These are phyloP conservation scores for Acanthosepion pharaonis DNA, from an alignment of 2,888 invertebrate species.

Conservation along the genomic window DNA sequence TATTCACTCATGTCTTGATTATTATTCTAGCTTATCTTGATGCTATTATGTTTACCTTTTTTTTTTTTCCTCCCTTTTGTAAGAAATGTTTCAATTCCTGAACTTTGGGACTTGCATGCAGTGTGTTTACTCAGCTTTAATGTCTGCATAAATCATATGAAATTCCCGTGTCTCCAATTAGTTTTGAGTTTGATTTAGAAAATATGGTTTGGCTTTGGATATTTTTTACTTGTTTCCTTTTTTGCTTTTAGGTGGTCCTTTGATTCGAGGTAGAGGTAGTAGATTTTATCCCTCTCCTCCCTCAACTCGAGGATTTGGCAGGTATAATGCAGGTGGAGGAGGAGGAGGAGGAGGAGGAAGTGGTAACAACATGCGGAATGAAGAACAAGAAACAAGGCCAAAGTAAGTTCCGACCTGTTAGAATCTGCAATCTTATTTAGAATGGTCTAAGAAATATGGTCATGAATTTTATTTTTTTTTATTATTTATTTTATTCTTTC, in stretches of 20 bases:
- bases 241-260: slow-evolving; percentile 39
- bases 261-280: slow-evolving; percentile 46
- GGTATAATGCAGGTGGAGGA: slow-evolving; percentile 50
- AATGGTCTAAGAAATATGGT: not conserved
- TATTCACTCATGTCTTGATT: no score
- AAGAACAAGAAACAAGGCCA: slow-evolving; percentile 48
- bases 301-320: slow-evolving; percentile 39
- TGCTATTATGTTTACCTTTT: no score
- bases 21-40: no score
- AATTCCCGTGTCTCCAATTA: no score
- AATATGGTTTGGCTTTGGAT: not conserved
- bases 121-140: no score
- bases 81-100: no score
- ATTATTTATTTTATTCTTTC: no score
- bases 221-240: not conserved
- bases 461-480: no score
- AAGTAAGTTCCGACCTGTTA: not conserved
- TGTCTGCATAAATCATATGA: no score
- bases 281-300: slow-evolving; percentile 48
- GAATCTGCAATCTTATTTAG: not conserved
- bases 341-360: slow-evolving; percentile 54
- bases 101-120: no score
- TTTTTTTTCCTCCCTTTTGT: no score
- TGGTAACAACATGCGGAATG: not conserved
- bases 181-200: no score